Evolutionary conservation across 2,797 vertebrate species (phyloP), one percentile per base, ranked within the genome.

Genomic region (Chaenodraco wilsoni): DNA sequence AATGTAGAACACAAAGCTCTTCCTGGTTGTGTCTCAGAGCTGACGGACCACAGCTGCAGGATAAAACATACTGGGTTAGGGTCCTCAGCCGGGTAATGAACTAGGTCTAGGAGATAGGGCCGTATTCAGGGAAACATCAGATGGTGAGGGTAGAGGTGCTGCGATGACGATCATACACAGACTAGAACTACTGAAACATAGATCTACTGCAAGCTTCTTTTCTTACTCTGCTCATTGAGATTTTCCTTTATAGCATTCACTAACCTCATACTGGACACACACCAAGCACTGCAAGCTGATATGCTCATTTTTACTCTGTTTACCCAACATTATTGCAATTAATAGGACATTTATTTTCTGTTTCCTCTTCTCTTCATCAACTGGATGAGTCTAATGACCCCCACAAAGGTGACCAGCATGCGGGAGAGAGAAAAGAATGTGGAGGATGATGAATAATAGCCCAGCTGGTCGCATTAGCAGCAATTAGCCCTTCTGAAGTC

Each of bases 401-500:
- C 69, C 60, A 88, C 76, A 87, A 78, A 91, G 86, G 86, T 88
- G 79, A 89, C 64, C 52, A 66, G 74, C 82, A 88, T 82, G 70
- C 2, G 52, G 89, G 58, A 69, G 78, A 85, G 82, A 89, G 79
- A 91, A 92, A 92, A 91, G 88, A 91, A 86, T 58, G 84, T 84
- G 90, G 86, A 90, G 91, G 93, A 90, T 78, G 90, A 84, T 81
- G 81, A 91, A 91, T 94, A 94, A 95, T 92, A 83, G 91, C 76
- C 92, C 94, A 95, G 93, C 93, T 95, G 94, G 91, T 84, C 27
- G 76, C 65, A 52, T 87, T 88, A 66, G 87, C 88, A 90, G 87
- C 93, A 95, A 96, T 95, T 95, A 95, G 84, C 82, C 91, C 69
- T 75, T 91, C 92, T 93, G 85, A 93, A 92, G 91, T 94, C 92